Base-by-base conservation (phyloP, 2,797 vertebrate species). In the Chaetodon trifasciatus region DNA sequence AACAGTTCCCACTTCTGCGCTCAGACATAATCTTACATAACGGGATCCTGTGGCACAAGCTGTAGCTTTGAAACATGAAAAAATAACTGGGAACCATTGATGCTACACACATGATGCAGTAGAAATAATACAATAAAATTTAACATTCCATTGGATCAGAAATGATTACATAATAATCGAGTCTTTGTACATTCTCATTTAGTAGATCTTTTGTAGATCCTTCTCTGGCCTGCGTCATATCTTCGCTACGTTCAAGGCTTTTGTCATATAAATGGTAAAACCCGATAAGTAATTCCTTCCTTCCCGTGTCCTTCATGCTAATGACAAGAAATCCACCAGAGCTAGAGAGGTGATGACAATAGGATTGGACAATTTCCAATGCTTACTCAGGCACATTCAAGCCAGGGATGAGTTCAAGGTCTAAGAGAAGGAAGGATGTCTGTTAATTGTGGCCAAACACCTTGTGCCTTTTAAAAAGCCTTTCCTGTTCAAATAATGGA, bases 361-460 rank as follows among this genome's bases (percentile, higher is more conserved):
- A 61, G 82, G 47, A 82, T 44, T 61, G 74, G 74, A 75, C 37
- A 6, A 28, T 57, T 74, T 75, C 76, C 76, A 82, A 4, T 40
- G 67, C 47, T 60, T 66, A 66, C 42, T 44, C 65, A 75, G 49
- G 53, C 64, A 53, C 7, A 42, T 74, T 80, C 23, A 64, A 53
- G 44, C 44, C 60, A 42, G 61, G 3, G 65, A 52, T 74, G 67
- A 60, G 74, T 85, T 76, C 79, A 87, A 84, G 79, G 83, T 74
- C 53, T 57, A 32, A 64, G 47, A 75, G 50, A 68, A 79, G 76
- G 81, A 84, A 87, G 75, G 83, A 86, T 78, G 79, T 73, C 52
- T 57, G 39, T 65, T 75, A 76, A 74, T 35, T 69, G 32, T 61
- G 46, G 24, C 62, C 50, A 82, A 70, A 82, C 47, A 85, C 81